Conservation (phyloP, 1,140 invertebrate species). For the Antheraea pernyi region DNA sequence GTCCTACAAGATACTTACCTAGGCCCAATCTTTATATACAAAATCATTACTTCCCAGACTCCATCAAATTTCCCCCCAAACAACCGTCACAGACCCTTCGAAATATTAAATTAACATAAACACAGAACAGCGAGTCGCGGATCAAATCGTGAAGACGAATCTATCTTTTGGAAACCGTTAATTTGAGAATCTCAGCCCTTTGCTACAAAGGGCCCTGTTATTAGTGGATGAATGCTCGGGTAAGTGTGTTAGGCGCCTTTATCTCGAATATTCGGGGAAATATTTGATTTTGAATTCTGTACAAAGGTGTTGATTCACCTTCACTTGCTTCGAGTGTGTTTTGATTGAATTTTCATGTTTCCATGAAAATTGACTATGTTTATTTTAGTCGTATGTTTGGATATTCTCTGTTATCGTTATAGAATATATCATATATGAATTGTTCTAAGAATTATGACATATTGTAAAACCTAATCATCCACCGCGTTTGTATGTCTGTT, state of each 20-base stretch:
- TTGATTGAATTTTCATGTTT: neutral
- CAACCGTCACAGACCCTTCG: slow-evolving; percentile 19
- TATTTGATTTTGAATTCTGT: slow-evolving; percentile 16
- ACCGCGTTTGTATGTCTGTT: too few species aligned
- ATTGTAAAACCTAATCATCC: too few species aligned
- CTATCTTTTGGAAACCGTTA: slow-evolving; percentile 64
- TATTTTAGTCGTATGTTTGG: neutral
- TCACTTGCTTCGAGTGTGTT: neutral
- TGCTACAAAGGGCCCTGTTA: slow-evolving; percentile 26
- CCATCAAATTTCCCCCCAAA: slow-evolving; percentile 21
- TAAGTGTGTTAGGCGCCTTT: slow-evolving; percentile 47
- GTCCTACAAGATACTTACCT: neutral
- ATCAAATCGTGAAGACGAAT: slow-evolving; percentile 63
- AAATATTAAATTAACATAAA: slow-evolving; percentile 70
- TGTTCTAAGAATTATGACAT: too few species aligned
- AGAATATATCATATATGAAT: neutral
- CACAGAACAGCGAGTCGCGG: slow-evolving; percentile 36
- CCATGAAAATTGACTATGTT: neutral
- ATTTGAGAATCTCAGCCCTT: slow-evolving; percentile 39
- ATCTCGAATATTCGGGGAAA: slow-evolving; percentile 19
- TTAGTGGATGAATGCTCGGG: slow-evolving; percentile 39
- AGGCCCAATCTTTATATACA: neutral
- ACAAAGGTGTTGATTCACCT: slow-evolving; percentile 1
- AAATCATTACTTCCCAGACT: neutral
- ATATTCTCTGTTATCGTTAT: neutral